phyloP scores from a whole-genome alignment of 2,888 invertebrate species.

The Malthinus flaveolus region DNA sequence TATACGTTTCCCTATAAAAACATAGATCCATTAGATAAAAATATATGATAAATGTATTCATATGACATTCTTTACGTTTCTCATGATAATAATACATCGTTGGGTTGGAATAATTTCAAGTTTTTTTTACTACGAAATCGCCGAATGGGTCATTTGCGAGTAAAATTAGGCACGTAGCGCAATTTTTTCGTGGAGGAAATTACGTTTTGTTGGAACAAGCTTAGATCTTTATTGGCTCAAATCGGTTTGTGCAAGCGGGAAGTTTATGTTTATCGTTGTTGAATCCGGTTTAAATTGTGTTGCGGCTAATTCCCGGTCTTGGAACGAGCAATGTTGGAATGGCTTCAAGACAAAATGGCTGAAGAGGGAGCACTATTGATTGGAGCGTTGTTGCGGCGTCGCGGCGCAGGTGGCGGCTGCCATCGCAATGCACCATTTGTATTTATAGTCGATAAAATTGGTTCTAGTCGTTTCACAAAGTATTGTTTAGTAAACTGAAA shows the following conservation, averaged over 20 bases:
- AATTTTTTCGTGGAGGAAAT: not conserved
- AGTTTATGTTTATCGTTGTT: slow-evolving; percentile 26
- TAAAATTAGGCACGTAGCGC: not conserved
- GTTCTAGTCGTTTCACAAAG: slow-evolving; percentile 43
- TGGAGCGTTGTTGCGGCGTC: slow-evolving; percentile 51
- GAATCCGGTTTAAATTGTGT: slow-evolving; percentile 28
- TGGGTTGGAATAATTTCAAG: not conserved
- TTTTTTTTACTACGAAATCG: not conserved
- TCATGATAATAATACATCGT: slow-evolving; percentile 30
- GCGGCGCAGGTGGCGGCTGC: slow-evolving; percentile 51
- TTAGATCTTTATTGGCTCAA: not conserved
- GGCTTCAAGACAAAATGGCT: slow-evolving; percentile 56
- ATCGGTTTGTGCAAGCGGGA: slow-evolving; percentile 16
- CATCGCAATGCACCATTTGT: slow-evolving; percentile 55
- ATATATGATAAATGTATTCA: slow-evolving; percentile 34
- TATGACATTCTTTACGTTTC: slow-evolving; percentile 40
- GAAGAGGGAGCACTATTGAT: slow-evolving; percentile 54
- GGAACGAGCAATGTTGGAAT: slow-evolving; percentile 37
- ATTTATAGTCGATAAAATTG: slow-evolving; percentile 54
- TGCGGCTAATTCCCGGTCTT: slow-evolving; percentile 46
- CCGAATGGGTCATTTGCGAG: not conserved
- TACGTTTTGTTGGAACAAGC: not conserved
- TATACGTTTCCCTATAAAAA: slow-evolving; percentile 39
- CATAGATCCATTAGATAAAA: slow-evolving; percentile 40
- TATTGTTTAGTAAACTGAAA: slow-evolving; percentile 27